These are phyloP conservation scores for Nothocercus julius DNA, from an alignment of 2,113 vertebrate species.

Conservation along the genomic window DNA sequence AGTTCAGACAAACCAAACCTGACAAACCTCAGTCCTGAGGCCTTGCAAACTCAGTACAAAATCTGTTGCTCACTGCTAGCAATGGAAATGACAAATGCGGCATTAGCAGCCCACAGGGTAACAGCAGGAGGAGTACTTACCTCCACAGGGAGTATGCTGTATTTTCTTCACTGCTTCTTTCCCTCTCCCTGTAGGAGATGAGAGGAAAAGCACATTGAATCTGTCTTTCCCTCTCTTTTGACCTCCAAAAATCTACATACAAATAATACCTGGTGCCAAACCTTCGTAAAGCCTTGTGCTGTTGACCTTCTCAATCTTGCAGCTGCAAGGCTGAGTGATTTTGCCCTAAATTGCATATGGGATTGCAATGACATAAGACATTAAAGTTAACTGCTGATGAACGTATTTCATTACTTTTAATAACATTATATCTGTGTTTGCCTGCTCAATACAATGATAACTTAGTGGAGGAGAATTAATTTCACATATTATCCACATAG, in stretches of 20 bases:
- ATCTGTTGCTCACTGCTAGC: rapidly evolving
- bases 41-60: neutral
- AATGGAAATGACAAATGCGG: neutral
- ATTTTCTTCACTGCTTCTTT: neutral
- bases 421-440: constrained; percentile 78
- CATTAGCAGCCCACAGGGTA: neutral
- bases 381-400: constrained; percentile 72
- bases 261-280: neutral
- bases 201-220: neutral
- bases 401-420: constrained; percentile 76
- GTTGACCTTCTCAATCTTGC: constrained; percentile 52
- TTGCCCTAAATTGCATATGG: constrained; percentile 55
- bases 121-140: neutral
- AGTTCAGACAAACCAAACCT: neutral
- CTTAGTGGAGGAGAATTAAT: constrained; percentile 78
- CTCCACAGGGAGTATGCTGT: neutral
- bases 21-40: neutral
- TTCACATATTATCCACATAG: constrained; percentile 75
- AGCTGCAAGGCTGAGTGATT: constrained; percentile 33
- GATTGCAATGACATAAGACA: constrained; percentile 50
- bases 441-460: constrained; percentile 73
- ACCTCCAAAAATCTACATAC: neutral
- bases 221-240: neutral
- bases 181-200: neutral
- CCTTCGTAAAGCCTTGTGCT: neutral